Percentiles rank a stretch among this genome's conserved stretches.
These are phyloP conservation scores for Brenthis ino DNA, from an alignment of 2,888 invertebrate species.

Conservation along the genomic window DNA sequence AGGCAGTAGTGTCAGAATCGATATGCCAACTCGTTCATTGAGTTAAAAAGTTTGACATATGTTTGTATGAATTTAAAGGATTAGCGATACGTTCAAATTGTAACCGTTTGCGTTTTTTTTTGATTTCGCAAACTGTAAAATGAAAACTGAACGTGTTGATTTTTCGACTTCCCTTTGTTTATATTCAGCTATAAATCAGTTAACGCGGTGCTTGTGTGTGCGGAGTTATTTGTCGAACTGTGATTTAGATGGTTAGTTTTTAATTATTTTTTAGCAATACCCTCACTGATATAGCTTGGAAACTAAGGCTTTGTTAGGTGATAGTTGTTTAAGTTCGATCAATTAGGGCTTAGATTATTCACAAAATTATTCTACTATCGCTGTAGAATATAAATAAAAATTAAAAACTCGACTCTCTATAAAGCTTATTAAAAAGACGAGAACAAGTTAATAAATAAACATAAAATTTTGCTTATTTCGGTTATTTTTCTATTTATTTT, in stretches of 20 bases:
- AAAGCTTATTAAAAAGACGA: too few relatives aligned
- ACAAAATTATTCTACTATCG: too few relatives aligned
- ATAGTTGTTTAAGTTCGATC: too few relatives aligned
- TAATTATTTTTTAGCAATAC: neutral
- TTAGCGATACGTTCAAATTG: slow-evolving; percentile 24
- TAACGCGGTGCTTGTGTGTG: slow-evolving; percentile 12
- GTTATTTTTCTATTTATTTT: too few relatives aligned
- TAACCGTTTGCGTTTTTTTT: slow-evolving; percentile 18
- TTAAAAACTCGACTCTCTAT: too few relatives aligned
- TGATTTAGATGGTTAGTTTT: slow-evolving; percentile 17
- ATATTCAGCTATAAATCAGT: slow-evolving; percentile 31
- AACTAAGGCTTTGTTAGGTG: too few relatives aligned
- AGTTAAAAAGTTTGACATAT: slow-evolving; percentile 16
- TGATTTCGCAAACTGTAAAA: slow-evolving; percentile 23
- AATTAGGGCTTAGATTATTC: too few relatives aligned
- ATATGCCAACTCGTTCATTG: slow-evolving; percentile 14
- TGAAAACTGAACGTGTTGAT: slow-evolving; percentile 32
- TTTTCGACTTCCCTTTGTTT: slow-evolving; percentile 26
- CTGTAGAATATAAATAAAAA: too few relatives aligned
- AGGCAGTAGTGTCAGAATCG: neutral
- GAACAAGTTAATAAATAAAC: too few relatives aligned
- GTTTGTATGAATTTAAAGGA: slow-evolving; percentile 24
- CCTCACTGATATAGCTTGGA: too few relatives aligned
- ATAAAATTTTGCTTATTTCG: too few relatives aligned
- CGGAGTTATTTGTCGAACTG: neutral